A percentile compares a stretch with the other conserved stretches of the same genome.
phyloP scores from a whole-genome alignment of 1,140 invertebrate species.

The Lasioglossum albipes region DNA sequence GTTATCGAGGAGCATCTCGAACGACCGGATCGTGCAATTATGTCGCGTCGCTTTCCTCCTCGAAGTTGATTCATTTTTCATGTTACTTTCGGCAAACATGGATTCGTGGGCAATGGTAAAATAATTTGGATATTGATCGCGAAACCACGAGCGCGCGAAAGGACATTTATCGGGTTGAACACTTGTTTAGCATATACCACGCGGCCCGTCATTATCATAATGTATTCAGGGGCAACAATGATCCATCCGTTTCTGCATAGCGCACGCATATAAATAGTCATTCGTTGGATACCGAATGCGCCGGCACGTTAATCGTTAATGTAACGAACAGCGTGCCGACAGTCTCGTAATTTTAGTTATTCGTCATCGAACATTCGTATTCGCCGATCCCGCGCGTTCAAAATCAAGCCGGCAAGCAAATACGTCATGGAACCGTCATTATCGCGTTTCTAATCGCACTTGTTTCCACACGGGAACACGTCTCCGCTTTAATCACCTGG shows the following conservation, averaged over 20 bases:
- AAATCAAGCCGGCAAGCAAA: constrained; percentile 10
- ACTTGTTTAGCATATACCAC: constrained; percentile 42
- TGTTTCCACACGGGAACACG: background rate
- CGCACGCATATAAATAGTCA: constrained; percentile 18
- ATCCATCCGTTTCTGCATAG: constrained; percentile 21
- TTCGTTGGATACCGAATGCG: background rate
- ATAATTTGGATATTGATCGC: constrained; percentile 20
- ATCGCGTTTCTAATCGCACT: constrained; percentile 32
- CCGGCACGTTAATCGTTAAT: constrained; percentile 29
- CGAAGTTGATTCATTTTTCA: no score
- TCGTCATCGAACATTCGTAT: constrained; percentile 11
- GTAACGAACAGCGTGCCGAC: constrained; percentile 40
- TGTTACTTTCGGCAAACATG: no score
- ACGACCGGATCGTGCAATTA: no score
- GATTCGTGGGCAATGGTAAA: background rate
- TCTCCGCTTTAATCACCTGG: background rate
- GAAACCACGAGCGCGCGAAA: background rate
- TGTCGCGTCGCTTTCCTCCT: no score
- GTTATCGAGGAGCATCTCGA: no score
- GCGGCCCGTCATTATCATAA: constrained; percentile 37
- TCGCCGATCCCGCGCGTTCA: background rate
- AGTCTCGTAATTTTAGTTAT: constrained; percentile 37
- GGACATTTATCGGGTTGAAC: constrained; percentile 18
- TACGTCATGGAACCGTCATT: constrained; percentile 11
- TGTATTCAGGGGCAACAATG: constrained; percentile 21